A percentile compares a stretch with the other conserved stretches of the same genome.
phyloP scores from a whole-genome alignment of 37 sponge, comb jelly and placozoan genomes.

The Crambe crambe region DNA sequence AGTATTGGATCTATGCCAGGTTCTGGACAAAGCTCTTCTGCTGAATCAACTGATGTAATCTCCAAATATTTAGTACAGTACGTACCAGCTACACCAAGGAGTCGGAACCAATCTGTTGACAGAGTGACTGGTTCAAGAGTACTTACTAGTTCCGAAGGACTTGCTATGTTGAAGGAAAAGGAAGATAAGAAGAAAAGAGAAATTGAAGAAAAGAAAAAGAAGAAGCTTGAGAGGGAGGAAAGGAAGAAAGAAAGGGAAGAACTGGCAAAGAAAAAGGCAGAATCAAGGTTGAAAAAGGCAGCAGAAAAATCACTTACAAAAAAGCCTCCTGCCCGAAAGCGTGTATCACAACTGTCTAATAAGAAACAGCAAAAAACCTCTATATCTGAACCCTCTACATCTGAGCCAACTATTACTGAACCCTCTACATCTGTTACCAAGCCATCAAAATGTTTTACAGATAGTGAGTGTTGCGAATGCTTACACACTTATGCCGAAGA shows the following conservation, averaged over 20 bases:
- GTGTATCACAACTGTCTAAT: neutral
- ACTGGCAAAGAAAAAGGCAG: constrained; percentile 9
- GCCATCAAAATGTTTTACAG: neutral
- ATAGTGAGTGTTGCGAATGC: constrained; percentile 1
- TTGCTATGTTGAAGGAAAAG: constrained; percentile 2
- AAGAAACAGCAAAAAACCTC: neutral
- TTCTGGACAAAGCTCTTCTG: too few species aligned
- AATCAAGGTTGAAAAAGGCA: neutral
- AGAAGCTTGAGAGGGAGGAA: constrained; percentile 10
- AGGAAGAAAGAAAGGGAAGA: too few species aligned
- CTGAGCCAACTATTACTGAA: neutral
- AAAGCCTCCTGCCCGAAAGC: too few species aligned
- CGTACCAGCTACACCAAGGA: neutral
- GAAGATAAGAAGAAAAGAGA: constrained; percentile 8
- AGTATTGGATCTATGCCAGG: too few species aligned
- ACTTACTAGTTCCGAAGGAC: neutral
- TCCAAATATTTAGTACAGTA: neutral
- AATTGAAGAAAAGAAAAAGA: constrained; percentile 8
- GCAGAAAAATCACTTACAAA: constrained; percentile 10
- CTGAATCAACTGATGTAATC: too few species aligned
- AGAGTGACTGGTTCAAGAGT: neutral
- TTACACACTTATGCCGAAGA: neutral
- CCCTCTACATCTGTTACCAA: neutral
- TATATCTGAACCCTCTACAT: neutral
- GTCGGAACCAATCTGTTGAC: neutral